These are phyloP conservation scores for Andrena marginata DNA, from an alignment of 2,888 invertebrate species.

Conservation along the genomic window DNA sequence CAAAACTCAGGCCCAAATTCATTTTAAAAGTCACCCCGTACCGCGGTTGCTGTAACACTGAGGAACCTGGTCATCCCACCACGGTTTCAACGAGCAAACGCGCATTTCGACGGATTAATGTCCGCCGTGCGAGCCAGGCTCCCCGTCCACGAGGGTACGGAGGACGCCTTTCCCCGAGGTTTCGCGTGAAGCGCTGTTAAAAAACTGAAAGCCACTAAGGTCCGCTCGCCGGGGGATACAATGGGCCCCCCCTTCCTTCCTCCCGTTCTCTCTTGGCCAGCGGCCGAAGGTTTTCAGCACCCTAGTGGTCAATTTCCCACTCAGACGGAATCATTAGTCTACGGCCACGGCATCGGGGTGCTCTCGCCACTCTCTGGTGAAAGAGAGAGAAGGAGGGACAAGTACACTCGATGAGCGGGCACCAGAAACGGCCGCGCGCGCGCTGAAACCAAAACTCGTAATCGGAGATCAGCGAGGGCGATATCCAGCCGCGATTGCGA, in stretches of 20 bases:
- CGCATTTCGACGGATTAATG: constrained; percentile 14
- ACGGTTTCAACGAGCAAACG: not conserved
- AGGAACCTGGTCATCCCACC: not conserved
- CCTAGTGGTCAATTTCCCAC: constrained; percentile 84
- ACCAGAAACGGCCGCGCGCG: constrained; percentile 58
- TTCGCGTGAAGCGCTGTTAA: constrained; percentile 59
- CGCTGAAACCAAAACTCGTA: constrained; percentile 74
- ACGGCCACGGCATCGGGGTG: constrained; percentile 69
- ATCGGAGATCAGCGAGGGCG: constrained; percentile 64
- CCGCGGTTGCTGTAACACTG: not conserved
- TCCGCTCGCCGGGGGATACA: constrained; percentile 52
- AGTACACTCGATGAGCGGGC: constrained; percentile 75
- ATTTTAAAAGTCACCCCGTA: no score
- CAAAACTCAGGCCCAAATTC: no score
- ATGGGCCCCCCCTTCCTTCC: constrained; percentile 48
- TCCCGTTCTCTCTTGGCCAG: constrained; percentile 44
- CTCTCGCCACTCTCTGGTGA: constrained; percentile 55
- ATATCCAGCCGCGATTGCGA: constrained; percentile 41
- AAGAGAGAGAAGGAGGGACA: constrained; percentile 10
- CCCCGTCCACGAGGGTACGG: constrained; percentile 16
- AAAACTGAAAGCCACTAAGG: constrained; percentile 69
- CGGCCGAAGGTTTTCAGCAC: constrained; percentile 79
- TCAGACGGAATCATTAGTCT: constrained; percentile 84
- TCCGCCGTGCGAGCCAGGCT: not conserved
- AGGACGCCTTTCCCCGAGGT: constrained; percentile 49